Percentiles rank a stretch among this genome's conserved stretches.
These are phyloP conservation scores for Apodemia duryi DNA, from an alignment of 2,888 invertebrate genomes.

Conservation along the genomic window DNA sequence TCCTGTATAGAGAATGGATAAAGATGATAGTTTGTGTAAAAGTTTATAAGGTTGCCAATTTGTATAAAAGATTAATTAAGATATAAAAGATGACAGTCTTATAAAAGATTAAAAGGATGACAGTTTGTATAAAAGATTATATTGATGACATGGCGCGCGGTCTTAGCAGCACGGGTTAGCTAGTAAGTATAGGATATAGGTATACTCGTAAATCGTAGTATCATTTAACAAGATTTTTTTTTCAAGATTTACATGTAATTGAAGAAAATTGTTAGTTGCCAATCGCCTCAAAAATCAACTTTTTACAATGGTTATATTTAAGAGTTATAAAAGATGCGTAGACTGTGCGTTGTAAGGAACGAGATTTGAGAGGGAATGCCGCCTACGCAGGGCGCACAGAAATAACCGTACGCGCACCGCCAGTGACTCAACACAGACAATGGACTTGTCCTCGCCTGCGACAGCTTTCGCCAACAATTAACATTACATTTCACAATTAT, in stretches of 20 bases:
- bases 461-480: slow-evolving; percentile 56
- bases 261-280: background rate
- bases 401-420: slow-evolving; percentile 68
- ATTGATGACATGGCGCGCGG: too few species aligned
- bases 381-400: slow-evolving; percentile 46
- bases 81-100: too few species aligned
- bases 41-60: too few species aligned
- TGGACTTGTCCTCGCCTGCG: slow-evolving; percentile 55
- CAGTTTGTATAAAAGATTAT: too few species aligned
- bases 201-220: too few species aligned
- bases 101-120: too few species aligned
- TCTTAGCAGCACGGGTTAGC: too few species aligned
- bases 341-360: slow-evolving; percentile 10
- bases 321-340: slow-evolving; percentile 5
- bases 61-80: too few species aligned
- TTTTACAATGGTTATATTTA: background rate
- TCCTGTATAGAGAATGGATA: too few species aligned
- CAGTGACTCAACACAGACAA: slow-evolving; percentile 71
- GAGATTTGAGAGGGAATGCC: slow-evolving; percentile 5
- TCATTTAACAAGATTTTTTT: background rate
- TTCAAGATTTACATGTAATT: background rate
- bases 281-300: background rate
- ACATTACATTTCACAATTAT: slow-evolving; percentile 16
- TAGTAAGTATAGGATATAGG: too few species aligned
- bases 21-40: too few species aligned